phyloP scores from a whole-genome alignment of 2,888 invertebrate species.

The Halocaridina rubra region DNA sequence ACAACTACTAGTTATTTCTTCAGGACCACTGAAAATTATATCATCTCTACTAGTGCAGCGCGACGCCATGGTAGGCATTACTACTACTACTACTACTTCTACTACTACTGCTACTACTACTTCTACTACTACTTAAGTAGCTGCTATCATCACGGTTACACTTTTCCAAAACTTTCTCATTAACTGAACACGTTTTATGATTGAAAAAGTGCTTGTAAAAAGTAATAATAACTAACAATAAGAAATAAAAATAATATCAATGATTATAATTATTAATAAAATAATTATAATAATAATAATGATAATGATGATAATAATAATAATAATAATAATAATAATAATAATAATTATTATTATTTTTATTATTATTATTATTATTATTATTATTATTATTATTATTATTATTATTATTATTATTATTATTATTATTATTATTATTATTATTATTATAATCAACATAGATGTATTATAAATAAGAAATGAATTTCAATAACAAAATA shows the following conservation, averaged over 20 bases:
- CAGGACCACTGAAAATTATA: neutral
- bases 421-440: neutral
- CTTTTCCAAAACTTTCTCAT: too few species aligned
- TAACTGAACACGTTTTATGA: too few species aligned
- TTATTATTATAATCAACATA: neutral
- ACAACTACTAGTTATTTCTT: neutral
- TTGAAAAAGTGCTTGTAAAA: too few species aligned
- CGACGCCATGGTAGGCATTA: neutral
- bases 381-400: neutral
- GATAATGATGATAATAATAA: too few species aligned
- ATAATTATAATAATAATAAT: too few species aligned
- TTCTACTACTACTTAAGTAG: slow-evolving; percentile 11
- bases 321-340: too few species aligned
- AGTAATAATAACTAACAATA: too few species aligned
- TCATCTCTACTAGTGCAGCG: neutral
- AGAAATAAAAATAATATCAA: too few species aligned
- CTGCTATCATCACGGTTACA: too few species aligned
- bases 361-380: neutral
- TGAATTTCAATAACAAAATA: too few species aligned
- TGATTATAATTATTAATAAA: too few species aligned
- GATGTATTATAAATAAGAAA: neutral
- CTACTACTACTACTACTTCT: neutral
- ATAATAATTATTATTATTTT: neutral
- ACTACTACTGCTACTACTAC: neutral
- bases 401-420: neutral